Evolutionary conservation across 2,888 invertebrate species (phyloP), one percentile per base, ranked within the genome.

Genomic region (Drosophila paucipuncta): DNA sequence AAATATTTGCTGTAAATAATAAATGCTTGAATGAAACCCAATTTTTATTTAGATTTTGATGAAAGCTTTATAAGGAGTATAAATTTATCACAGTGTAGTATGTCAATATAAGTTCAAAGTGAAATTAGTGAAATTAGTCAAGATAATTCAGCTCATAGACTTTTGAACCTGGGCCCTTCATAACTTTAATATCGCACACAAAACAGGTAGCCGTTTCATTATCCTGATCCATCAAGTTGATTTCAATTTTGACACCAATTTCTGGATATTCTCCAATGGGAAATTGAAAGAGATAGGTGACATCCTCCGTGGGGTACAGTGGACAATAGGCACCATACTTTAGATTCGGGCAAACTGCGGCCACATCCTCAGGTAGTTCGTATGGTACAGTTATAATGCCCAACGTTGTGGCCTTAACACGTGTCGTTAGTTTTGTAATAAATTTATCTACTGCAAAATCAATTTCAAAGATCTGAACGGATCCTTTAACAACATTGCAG

Each of bases 191-290:
- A 64, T 92, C 92, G 58, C 89, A 89, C 10, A 83, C 66, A 39
- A 92, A 92, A 66, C 93, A 93, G 0, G 90, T 87, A 4, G 91
- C 80, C 0, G 80, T 41, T 10, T 90, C 85, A 0, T 73, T 68
- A 39, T 87, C 83, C 70, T 92, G 91, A 78, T 93, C 92, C 28
- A 88, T 84, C 37, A 93, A n/a, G 54, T 85, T 84, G 6, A 92
- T 86, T 72, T 93, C 92, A 28, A 93, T 87, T 50, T 87, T 91
- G 0, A 92, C 92, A 54, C 89, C 83, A 28, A 93, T 90, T 70
- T 93, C 92, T 0, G 93, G 93, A 78, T 93, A 93, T 10, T 82
- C 83, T 2, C 83, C 89, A 61, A 93, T 86, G 28, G 92, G 92
- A 55, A 94, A 91, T 0, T 54, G 7, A 30, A 94, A 92, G 9